Evolutionary conservation across 2,797 vertebrate species (phyloP).

Genomic region (Anolis apletophallus): DNA sequence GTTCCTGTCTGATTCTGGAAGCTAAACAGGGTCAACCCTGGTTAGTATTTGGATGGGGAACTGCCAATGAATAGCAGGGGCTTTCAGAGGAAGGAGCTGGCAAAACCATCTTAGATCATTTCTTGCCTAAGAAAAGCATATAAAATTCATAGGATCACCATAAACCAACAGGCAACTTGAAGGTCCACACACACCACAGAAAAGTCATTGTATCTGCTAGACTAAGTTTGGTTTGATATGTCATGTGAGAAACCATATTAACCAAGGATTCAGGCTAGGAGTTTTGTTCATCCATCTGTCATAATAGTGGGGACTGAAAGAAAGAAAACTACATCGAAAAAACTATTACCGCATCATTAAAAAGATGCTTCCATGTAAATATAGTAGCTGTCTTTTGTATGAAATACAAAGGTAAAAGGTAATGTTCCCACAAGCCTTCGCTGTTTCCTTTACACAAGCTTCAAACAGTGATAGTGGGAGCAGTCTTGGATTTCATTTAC

Average conservation of each 20-base stretch:
- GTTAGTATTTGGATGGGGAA: too few species aligned
- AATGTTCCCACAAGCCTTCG: background rate
- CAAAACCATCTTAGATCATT: too few species aligned
- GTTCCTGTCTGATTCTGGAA: too few species aligned
- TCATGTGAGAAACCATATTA: conserved; percentile 7
- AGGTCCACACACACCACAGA: background rate
- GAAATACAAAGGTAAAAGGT: conserved; percentile 15
- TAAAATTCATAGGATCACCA: too few species aligned
- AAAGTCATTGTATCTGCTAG: background rate
- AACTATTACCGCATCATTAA: background rate
- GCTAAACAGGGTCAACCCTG: too few species aligned
- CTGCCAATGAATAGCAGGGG: too few species aligned
- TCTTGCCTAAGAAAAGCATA: too few species aligned
- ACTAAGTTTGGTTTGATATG: background rate
- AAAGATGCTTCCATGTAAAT: background rate
- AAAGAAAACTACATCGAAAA: background rate
- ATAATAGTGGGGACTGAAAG: background rate
- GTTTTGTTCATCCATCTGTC: conserved; percentile 8
- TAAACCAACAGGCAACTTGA: too few species aligned
- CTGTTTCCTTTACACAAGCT: background rate
- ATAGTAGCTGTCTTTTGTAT: background rate
- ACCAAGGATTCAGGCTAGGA: conserved; percentile 10
- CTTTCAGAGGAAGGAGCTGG: too few species aligned
- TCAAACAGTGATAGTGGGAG: background rate
- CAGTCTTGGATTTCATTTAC: conserved; percentile 40